phyloP scores from a whole-genome alignment of 2,113 vertebrate species.

The Menidia beryllina region DNA sequence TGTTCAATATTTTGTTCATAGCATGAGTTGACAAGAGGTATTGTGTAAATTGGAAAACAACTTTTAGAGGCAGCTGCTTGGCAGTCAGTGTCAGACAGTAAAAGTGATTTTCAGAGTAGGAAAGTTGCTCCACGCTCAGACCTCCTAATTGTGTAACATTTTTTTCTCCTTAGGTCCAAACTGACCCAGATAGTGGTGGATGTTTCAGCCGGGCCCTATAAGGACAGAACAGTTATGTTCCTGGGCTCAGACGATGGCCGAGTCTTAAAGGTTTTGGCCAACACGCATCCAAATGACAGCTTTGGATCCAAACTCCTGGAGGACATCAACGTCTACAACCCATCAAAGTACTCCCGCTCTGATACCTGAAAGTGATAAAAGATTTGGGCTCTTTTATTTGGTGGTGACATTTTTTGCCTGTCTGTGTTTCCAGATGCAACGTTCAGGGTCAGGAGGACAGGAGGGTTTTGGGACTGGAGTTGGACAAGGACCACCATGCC shows the following conservation, averaged over 20 bases:
- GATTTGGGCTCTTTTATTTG: fast-evolving
- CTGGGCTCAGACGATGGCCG: conserved; percentile 88
- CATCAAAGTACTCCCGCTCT: conserved; percentile 49
- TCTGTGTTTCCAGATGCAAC: conserved; percentile 79
- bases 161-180: conserved; percentile 76
- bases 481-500: conserved; percentile 86
- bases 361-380: neutral
- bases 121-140: no score
- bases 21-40: neutral
- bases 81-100: no score
- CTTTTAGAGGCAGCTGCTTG: no score
- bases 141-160: no score
- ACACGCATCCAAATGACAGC: conserved; percentile 52
- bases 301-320: conserved; percentile 83
- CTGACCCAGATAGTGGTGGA: conserved; percentile 90
- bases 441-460: conserved; percentile 79
- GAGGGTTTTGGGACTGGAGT: conserved; percentile 83
- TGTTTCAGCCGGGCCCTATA: conserved; percentile 80
- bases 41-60: no score
- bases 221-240: conserved; percentile 88
- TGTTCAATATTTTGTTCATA: no score
- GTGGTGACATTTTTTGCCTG: neutral
- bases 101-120: neutral
- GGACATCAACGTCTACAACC: conserved; percentile 87
- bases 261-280: conserved; percentile 87